Evolutionary conservation across 2,113 vertebrate species (phyloP).

Genomic region (Rousettus leschenaultii): DNA sequence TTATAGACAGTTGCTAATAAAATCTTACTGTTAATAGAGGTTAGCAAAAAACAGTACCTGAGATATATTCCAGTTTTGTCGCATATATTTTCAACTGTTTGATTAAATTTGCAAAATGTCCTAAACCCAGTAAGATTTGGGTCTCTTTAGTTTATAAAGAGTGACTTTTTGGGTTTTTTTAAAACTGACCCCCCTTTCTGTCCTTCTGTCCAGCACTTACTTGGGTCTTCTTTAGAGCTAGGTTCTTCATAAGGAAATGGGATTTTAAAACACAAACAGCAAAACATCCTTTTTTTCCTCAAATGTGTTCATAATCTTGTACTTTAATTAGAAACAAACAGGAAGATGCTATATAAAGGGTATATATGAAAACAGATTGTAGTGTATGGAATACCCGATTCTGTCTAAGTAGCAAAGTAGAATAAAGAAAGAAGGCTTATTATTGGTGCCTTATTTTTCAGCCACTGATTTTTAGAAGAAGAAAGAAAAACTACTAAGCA

Average conservation of each 20-base stretch:
- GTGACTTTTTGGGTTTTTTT: neutral
- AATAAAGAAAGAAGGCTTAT: neutral
- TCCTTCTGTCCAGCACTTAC: neutral
- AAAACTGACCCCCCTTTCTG: neutral
- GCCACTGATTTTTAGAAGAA: neutral
- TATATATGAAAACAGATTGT: neutral
- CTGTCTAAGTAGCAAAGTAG: neutral
- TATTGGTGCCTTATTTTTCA: neutral
- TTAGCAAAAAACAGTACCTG: neutral
- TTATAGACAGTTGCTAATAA: neutral
- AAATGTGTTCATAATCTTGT: neutral
- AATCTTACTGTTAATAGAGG: neutral
- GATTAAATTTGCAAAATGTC: neutral
- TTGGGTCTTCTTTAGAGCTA: neutral
- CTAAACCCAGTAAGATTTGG: neutral
- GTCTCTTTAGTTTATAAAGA: neutral
- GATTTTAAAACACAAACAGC: neutral
- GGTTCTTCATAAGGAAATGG: neutral
- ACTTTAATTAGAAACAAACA: neutral
- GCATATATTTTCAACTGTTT: neutral
- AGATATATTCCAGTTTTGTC: neutral
- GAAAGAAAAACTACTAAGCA: neutral
- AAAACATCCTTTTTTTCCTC: neutral
- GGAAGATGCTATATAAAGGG: neutral
- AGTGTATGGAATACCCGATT: neutral